Evolutionary conservation across 2,888 invertebrate genomes (phyloP), one percentile per base, ranked within the genome.

Genomic region (Ectemnius lituratus): DNA sequence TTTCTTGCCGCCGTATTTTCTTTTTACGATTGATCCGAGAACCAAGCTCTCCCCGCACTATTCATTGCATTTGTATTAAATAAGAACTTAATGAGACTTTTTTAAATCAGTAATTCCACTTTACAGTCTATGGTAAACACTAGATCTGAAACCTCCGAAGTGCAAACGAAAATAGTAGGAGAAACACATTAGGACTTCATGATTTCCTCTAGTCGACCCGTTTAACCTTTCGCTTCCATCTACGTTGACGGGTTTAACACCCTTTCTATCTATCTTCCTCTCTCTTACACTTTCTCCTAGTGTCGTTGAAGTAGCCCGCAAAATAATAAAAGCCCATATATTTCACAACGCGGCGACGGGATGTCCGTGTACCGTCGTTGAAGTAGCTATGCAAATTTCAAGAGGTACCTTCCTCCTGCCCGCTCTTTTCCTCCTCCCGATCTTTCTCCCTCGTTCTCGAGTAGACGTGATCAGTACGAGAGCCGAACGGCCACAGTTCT

Each of bases 311-410:
- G 83, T 79, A 66, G 79, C 84, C 82, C 72, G 84, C 37, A 85
- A 85, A 86, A 87, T 87, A 86, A 87, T 87, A 87, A 87, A 87
- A 86, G 77, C 82, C 83, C 85, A 87, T 87, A 87, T 86, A 85
- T 87, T 8, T 37, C 37, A 37, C 84, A 86, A 84, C 81, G 77
- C 72, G 79, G 78, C 84, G 37, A 37, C 37, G 37, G 8, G 8
- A 8, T 37, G 37, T 37, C 37, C 37, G 37, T 37, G 37, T 77
- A 76, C 86, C 78, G 81, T 84, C 80, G 84, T 73, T 79, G 80
- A 84, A 82, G 85, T 81, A 81, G 87, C 84, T 85, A 87, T 87
- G 87, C 88, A 87, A 87, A 87, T 87, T 86, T 88, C 85, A 84
- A 87, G 87, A 82, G 86, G 81, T 61, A 75, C 83, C 77, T 80